Conservation (phyloP, 1,140 invertebrate species). For the Monomorium pharaonis region DNA sequence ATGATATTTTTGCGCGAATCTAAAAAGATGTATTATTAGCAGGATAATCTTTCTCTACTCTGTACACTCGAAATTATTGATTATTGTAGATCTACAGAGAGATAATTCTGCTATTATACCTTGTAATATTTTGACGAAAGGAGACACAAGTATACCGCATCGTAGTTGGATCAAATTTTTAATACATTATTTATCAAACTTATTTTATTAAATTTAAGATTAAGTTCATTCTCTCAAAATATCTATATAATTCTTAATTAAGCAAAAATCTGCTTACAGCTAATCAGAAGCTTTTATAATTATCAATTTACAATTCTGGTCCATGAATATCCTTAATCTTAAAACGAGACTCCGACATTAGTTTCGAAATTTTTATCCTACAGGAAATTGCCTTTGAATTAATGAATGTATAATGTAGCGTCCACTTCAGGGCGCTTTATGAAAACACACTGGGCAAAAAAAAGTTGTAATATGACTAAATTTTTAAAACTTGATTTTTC, state of each 20-base stretch:
- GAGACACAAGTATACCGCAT: background rate
- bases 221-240: background rate
- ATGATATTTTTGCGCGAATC: conserved; percentile 10
- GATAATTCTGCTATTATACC: background rate
- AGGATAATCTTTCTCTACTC: background rate
- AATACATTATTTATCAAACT: background rate
- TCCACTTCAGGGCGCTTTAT: background rate
- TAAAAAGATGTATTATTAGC: conserved; percentile 3
- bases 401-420: background rate
- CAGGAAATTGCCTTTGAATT: background rate
- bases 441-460: too few relatives aligned
- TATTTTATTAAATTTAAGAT: background rate
- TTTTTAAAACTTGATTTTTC: too few relatives aligned
- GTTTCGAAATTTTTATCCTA: background rate
- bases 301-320: background rate
- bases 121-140: background rate
- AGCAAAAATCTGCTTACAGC: background rate
- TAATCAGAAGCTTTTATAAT: background rate
- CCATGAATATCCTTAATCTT: background rate
- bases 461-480: too few relatives aligned
- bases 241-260: background rate
- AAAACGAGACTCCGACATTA: background rate
- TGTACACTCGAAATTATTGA: background rate
- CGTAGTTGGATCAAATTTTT: background rate
- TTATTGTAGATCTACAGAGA: background rate